Base-by-base conservation (phyloP, 2,113 vertebrate species). In the Crotophaga sulcirostris region DNA sequence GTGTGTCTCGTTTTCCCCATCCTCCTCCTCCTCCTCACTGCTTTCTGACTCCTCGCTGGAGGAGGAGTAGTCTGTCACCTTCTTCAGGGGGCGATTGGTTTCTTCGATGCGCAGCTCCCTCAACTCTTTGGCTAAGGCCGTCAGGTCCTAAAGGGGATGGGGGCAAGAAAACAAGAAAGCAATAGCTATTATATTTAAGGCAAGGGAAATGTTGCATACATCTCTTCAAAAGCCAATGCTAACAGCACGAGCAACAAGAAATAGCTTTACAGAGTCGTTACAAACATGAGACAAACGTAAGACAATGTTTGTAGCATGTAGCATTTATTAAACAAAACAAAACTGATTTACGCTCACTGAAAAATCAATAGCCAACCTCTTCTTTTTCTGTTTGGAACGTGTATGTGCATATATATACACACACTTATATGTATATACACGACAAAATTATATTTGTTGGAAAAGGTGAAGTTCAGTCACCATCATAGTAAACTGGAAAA, bases 31-130 rank as follows among this genome's bases (percentile, higher is more conserved):
- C 64, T 98, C 98, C 40, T 98, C 99, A 5, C 99, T 99, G 96
- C 99, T 99, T 93, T 99, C 99, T 0, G 99, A 99, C 64, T 99
- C 99, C 90, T 99, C 99, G 0, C 99, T 99, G 96, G 99, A 99
- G 13, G 99, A 99, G 16, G 99, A 99, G 94, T 99, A 99, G 97
- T 99, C 99, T 0, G 99, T 99, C 97, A 99, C 99, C 95, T 99
- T 99, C 97, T 99, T 99, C 7, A 99, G 98, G 7, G 99, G 99
- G 1, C 99, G 99, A 84, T 99, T 99, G 52, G 99, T 98, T 73
- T 99, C 99, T 25, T 99, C 99, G 45, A 99, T 99, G 19, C 99
- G 98, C 84, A 99, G 98, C 97, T 99, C 99, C 64, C 99, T 95
- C 82, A 99, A 96, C 97, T 99, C 99, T 98, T 99, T 99, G 95